phyloP scores from a whole-genome alignment of 2,113 vertebrate genomes.

The Indicator maculatus region DNA sequence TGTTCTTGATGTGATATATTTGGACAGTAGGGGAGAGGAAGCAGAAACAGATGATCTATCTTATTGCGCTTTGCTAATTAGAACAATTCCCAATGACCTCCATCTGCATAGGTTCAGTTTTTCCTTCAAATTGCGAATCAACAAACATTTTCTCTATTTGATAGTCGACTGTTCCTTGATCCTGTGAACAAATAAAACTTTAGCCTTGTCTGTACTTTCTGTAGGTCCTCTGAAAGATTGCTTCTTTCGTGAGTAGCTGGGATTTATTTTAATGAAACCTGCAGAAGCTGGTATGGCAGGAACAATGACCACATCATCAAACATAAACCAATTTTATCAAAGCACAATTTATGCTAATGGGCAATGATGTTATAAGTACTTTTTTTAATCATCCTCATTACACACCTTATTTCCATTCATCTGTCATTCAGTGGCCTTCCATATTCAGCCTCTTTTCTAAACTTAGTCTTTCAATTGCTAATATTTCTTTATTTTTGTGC shows the following conservation, averaged over 20 bases:
- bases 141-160: constrained; percentile 24
- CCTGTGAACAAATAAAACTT: background rate
- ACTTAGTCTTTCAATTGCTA: background rate
- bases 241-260: background rate
- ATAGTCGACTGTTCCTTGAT: background rate
- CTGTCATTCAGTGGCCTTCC: background rate
- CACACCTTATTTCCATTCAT: background rate
- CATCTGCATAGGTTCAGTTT: constrained; percentile 49
- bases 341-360: accelerated
- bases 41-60: constrained; percentile 48
- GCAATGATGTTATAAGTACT: background rate
- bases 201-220: background rate
- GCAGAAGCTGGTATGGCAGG: background rate
- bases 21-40: constrained; percentile 56
- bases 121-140: constrained; percentile 25
- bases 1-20: constrained; percentile 72
- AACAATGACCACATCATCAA: background rate
- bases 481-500: background rate
- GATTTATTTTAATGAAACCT: background rate
- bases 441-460: background rate
- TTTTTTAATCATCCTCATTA: background rate
- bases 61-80: constrained; percentile 63
- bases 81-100: constrained; percentile 64
- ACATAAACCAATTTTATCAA: background rate
- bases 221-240: background rate